Evolutionary conservation across 2,113 vertebrate genomes (phyloP).

Genomic region (Etia nguti): DNA sequence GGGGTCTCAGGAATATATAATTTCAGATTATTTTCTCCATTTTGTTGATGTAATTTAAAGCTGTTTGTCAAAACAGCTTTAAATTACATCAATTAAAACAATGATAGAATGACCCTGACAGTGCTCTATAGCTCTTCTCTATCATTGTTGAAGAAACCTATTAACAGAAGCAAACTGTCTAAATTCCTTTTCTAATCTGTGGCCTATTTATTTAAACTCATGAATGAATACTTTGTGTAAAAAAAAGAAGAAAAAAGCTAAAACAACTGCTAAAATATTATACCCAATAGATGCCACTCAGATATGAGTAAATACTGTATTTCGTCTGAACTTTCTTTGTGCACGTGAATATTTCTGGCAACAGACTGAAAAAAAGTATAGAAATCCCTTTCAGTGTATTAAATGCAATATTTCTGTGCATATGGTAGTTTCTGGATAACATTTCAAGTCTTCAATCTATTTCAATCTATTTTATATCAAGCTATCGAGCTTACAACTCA

Average conservation of each 20-base stretch:
- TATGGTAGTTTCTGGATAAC: neutral
- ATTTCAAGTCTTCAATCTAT: neutral
- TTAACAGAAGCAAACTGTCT: neutral
- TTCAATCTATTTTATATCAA: neutral
- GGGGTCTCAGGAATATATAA: neutral
- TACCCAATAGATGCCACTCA: neutral
- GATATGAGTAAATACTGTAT: neutral
- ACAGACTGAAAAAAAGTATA: neutral
- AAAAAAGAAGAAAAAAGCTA: neutral
- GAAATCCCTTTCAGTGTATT: neutral
- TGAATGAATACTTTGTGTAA: neutral
- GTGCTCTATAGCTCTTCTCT: neutral
- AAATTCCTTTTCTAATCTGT: neutral
- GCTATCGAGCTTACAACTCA: neutral
- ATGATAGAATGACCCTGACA: neutral
- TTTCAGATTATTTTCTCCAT: neutral
- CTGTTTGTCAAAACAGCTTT: neutral
- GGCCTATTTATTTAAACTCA: neutral
- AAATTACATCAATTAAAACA: neutral
- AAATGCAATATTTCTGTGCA: neutral
- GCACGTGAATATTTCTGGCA: neutral
- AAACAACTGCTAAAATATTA: neutral
- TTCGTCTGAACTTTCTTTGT: neutral
- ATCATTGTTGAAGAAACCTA: neutral
- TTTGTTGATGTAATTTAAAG: neutral